These are phyloP conservation scores for Nephrotoma guestfalica DNA, from an alignment of 2,888 invertebrate species.

Conservation along the genomic window DNA sequence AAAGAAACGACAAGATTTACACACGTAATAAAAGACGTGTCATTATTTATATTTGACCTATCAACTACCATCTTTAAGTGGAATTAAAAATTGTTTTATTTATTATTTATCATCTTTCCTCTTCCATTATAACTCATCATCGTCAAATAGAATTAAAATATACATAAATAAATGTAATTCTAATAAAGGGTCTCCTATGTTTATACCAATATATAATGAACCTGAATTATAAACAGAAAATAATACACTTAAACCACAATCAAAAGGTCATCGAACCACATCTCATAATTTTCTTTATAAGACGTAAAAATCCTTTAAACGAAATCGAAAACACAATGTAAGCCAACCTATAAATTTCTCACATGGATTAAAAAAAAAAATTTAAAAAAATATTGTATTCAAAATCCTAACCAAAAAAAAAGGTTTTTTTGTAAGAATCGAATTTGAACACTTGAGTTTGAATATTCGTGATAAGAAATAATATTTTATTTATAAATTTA, in stretches of 20 bases:
- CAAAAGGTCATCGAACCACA: neutral
- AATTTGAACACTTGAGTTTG: neutral
- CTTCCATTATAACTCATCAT: neutral
- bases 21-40: neutral
- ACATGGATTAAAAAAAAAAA: neutral
- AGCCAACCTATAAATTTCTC: neutral
- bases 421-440: neutral
- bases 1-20: neutral
- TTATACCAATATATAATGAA: neutral
- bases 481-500: neutral
- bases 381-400: neutral
- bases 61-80: neutral
- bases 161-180: neutral
- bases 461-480: neutral
- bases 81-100: neutral
- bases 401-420: neutral
- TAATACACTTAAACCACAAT: neutral
- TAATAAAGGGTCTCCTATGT: neutral
- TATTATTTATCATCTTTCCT: neutral
- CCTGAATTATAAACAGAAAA: neutral
- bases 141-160: neutral
- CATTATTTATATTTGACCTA: neutral
- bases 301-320: neutral
- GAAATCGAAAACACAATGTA: neutral
- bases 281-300: neutral